A percentile compares a stretch with the other conserved stretches of the same genome.
Evolutionary conservation across 2,113 vertebrate genomes (phyloP).

Genomic region (Noctilio leporinus): DNA sequence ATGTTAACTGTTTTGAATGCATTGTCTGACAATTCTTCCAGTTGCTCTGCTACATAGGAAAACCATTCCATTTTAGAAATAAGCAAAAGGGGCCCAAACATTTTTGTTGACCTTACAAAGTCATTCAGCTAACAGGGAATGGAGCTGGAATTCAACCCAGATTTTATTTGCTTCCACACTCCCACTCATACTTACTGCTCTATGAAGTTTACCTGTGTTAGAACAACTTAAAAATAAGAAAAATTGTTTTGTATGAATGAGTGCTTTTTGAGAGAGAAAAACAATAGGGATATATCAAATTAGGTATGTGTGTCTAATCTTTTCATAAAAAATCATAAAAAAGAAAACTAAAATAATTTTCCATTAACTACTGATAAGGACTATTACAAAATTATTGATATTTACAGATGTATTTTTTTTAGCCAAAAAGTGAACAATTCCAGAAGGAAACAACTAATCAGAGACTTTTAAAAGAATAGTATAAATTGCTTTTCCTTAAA

Average conservation of each 20-base stretch:
- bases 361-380: background rate
- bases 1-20: background rate
- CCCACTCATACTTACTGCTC: background rate
- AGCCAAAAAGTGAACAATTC: background rate
- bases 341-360: background rate
- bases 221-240: background rate
- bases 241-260: background rate
- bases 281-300: background rate
- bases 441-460: background rate
- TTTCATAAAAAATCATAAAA: background rate
- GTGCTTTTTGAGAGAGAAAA: background rate
- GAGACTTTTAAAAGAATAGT: background rate
- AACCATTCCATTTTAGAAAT: background rate
- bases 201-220: background rate
- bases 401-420: background rate
- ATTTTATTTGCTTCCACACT: background rate
- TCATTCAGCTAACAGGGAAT: background rate
- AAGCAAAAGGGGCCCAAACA: background rate
- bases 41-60: background rate
- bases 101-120: background rate
- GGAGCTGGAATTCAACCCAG: background rate
- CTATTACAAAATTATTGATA: background rate
- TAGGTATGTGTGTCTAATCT: background rate
- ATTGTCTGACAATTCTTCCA: background rate
- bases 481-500: background rate